Base-by-base conservation (phyloP, 2,888 invertebrate species). In the Gerris lacustris region DNA sequence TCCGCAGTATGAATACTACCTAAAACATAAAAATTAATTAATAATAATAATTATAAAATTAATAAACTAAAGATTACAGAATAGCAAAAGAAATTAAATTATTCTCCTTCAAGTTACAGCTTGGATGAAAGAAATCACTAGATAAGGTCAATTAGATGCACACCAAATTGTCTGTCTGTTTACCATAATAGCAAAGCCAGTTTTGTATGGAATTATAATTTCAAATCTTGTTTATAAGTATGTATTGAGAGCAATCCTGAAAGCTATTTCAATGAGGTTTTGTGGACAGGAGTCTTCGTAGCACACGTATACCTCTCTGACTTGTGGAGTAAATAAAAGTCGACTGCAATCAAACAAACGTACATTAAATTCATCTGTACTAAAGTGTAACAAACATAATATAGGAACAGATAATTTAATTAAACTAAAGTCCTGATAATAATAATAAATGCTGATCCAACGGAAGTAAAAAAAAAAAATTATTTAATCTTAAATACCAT, bases 251-350 rank as follows among this genome's bases (percentile, higher is more conserved):
- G 87, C 82, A 5, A 92, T 82, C 76, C 90, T 86, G 80, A 92
- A 94, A 6, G 94, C 93, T 77, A 95, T 85, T 83, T 96, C 95
- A 0, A 94, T 86, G 76, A 94, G 83, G 82, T 93, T 94, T 80
- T 95, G 94, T 0, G 94, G 92, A 15, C 90, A 85, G 44, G 88
- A 88, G 74, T 94, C 92, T 76, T 90, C 88, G 80, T 92, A 92
- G 80, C 95, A 95, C 64, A 95, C 85, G 78, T 92, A 96, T 11
- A 94, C 82, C 79, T 95, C 94, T 75, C 88, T 85, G 0, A 87
- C 86, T 77, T 87, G 86, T 0, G 93, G 92, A 70, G 87, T 86
- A 69, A 87, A 86, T 79, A 93, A 91, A 6, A 92, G 82, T 62
- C 94, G 84, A 18, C 90, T 89, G 81, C 76, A 84, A 81, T 31